Evolutionary conservation across 2,113 vertebrate species (phyloP).

Genomic region (Aphelocoma coerulescens): DNA sequence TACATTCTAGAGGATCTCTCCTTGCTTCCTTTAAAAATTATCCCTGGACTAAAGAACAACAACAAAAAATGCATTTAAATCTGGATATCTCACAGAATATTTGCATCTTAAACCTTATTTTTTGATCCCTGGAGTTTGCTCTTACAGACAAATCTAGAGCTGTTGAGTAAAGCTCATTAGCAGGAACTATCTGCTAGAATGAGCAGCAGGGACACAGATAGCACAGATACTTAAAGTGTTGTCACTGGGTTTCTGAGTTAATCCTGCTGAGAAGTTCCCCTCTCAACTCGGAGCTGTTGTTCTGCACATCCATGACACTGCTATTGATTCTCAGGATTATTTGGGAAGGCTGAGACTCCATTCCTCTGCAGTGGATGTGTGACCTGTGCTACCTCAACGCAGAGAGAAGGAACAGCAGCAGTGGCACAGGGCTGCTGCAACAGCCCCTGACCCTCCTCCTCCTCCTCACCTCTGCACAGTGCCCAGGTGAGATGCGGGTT

Average conservation of each 20-base stretch:
- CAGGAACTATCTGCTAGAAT: neutral
- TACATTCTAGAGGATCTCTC: neutral
- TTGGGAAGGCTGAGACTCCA: neutral
- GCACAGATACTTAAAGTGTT: neutral
- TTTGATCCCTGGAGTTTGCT: neutral
- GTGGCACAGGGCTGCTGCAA: neutral
- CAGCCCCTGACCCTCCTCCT: neutral
- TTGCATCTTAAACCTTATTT: slow-evolving; percentile 22
- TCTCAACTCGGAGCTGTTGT: neutral
- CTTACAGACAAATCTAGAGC: neutral
- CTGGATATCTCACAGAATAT: neutral
- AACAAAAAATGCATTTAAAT: neutral
- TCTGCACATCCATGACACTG: neutral
- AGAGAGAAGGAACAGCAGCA: neutral
- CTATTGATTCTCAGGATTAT: neutral
- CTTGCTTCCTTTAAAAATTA: neutral
- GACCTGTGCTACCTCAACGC: fast-evolving
- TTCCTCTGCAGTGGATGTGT: neutral
- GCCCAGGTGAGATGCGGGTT: neutral
- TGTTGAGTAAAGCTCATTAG: slow-evolving; percentile 21
- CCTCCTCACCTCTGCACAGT: neutral
- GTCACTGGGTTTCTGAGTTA: slow-evolving; percentile 35
- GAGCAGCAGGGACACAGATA: neutral
- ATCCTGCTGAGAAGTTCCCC: neutral
- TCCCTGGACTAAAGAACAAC: neutral